Percentiles rank a stretch among this genome's conserved stretches.
Evolutionary conservation across 2,888 invertebrate species (phyloP).

Genomic region (Diadromus collaris): DNA sequence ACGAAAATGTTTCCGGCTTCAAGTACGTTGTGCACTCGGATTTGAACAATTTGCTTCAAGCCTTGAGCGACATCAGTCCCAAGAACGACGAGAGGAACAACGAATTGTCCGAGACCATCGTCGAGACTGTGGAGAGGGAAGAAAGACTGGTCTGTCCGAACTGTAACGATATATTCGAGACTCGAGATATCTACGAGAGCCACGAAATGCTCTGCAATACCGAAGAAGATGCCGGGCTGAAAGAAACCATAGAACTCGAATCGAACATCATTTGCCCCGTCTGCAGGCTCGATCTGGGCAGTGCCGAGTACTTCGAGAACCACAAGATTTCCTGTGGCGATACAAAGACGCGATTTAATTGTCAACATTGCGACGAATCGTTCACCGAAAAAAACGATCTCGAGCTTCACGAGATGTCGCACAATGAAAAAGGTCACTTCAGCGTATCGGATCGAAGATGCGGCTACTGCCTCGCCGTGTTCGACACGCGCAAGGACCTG

Average conservation of each 20-base stretch:
- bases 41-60: constrained; percentile 61
- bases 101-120: constrained; percentile 24
- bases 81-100: constrained; percentile 43
- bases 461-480: constrained; percentile 68
- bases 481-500: constrained; percentile 67
- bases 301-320: constrained; percentile 5
- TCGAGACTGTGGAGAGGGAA: neutral
- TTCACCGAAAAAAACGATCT: constrained; percentile 45
- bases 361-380: constrained; percentile 37
- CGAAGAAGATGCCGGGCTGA: constrained; percentile 23
- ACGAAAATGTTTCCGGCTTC: constrained; percentile 20
- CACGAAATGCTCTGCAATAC: constrained; percentile 63
- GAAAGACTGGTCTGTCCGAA: constrained; percentile 52
- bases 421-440: constrained; percentile 11
- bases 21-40: constrained; percentile 59
- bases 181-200: constrained; percentile 61
- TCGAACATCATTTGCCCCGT: constrained; percentile 13
- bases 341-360: constrained; percentile 3
- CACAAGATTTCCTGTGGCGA: constrained; percentile 21
- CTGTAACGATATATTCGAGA: constrained; percentile 59
- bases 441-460: constrained; percentile 62
- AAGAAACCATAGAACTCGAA: constrained; percentile 31
- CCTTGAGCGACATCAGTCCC: constrained; percentile 30
- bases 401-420: constrained; percentile 41
- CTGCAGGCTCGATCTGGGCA: constrained; percentile 15